Evolutionary conservation across 2,113 vertebrate genomes (phyloP).

Genomic region (Neolamprologus tretocephalus): DNA sequence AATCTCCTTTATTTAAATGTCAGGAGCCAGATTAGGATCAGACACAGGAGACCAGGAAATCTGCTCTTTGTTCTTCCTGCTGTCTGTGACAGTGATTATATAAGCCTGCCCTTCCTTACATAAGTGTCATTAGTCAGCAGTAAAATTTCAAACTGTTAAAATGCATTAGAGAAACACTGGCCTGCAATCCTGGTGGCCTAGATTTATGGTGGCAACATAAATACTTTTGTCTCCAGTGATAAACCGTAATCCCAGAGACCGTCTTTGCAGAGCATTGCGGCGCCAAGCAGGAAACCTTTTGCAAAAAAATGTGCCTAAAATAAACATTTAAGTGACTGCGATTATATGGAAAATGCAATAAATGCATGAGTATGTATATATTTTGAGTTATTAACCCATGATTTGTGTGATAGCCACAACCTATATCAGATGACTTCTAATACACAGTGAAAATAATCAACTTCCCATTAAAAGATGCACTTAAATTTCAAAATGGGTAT

Average conservation of each 20-base stretch:
- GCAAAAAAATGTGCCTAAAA: neutral
- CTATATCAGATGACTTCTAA: neutral
- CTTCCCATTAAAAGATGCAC: neutral
- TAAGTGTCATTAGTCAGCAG: constrained; percentile 51
- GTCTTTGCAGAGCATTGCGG: neutral
- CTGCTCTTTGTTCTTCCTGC: constrained; percentile 64
- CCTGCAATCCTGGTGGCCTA: neutral
- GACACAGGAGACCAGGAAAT: constrained; percentile 54
- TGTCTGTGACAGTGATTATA: constrained; percentile 49
- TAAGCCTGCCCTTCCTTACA: constrained; percentile 43
- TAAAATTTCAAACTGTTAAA: constrained; percentile 37
- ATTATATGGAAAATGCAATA: neutral
- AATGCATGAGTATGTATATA: neutral
- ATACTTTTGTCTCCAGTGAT: neutral
- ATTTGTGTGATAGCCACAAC: neutral
- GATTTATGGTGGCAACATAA: constrained; percentile 2
- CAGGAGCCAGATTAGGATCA: constrained; percentile 31
- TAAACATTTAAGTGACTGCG: neutral
- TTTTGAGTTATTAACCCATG: neutral
- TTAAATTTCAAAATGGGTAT: neutral
- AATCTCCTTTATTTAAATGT: constrained; percentile 32
- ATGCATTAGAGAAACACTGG: constrained; percentile 9
- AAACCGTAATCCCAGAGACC: neutral
- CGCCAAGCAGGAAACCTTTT: neutral
- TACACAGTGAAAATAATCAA: neutral